Evolutionary conservation across 2,797 vertebrate genomes (phyloP), one percentile per base, ranked within the genome.

Genomic region (Hoplostethus atlanticus): DNA sequence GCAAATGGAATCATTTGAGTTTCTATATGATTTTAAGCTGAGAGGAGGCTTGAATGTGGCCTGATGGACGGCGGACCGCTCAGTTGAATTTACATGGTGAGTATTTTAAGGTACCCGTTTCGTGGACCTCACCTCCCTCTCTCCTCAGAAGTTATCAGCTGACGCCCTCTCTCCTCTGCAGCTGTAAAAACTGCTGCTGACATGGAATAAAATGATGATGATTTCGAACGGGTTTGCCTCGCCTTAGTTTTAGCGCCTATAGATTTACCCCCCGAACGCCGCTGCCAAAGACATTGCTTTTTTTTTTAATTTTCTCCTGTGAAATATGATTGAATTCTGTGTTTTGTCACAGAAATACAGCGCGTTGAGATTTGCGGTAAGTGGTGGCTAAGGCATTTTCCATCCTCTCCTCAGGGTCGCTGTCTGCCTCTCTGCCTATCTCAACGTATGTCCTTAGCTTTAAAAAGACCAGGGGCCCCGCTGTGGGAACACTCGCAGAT

Each of bases 91-190:
- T 68, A 5, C 59, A 59, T 53, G 36, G 17, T 54, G 28, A 42
- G 12, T 40, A 40, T 40, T 60, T 50, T 13, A 54, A 34, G 42
- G 4, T n/a, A 6, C 55, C 16, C 11, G 38, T 38, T 68, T 21
- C 50, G 56, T 66, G 44, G 66, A 61, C 44, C 48, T 71, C 54
- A 17, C 38, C 21, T 83, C 28, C 8, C 52, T 59, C 48, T 64
- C 50, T 58, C 30, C 2, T 54, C 47, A 54, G 36, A 36, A 36
- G 36, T 36, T 11, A 40, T 40, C 38, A 31, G 36, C n/a, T 13
- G 1, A n/a, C n/a, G 40, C 57, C 38, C 57, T 68, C 28, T 16
- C 46, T 53, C 44, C 54, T 46, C 36, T 66, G 58, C 50, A 46
- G 13, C 44, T 62, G 55, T 69, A 34, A 38, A 48, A 74, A 36